A percentile compares a stretch with the other conserved stretches of the same genome.
These are phyloP conservation scores for Dioctria rufipes DNA, from an alignment of 2,888 invertebrate genomes.

Conservation along the genomic window DNA sequence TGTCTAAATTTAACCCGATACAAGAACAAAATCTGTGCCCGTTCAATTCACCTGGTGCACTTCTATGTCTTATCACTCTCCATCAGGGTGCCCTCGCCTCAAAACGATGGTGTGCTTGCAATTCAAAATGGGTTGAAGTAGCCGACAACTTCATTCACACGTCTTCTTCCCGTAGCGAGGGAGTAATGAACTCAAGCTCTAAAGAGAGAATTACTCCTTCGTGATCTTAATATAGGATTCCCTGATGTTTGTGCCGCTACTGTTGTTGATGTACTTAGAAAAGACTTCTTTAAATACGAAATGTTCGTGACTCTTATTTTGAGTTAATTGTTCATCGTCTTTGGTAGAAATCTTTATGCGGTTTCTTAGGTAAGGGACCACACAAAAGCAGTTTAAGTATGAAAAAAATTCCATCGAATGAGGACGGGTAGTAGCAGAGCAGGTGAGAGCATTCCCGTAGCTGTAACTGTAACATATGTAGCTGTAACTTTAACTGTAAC, in stretches of 20 bases:
- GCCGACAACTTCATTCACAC: background rate
- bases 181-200: constrained; percentile 1
- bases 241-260: background rate
- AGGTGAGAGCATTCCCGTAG: background rate
- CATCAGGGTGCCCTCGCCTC: constrained; percentile 18
- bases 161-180: background rate
- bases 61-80: constrained; percentile 24
- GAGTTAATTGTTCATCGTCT: constrained; percentile 1
- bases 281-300: background rate
- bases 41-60: background rate
- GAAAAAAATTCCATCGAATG: background rate
- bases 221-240: background rate
- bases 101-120: constrained; percentile 33
- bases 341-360: background rate
- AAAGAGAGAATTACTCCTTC: background rate
- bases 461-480: too few species aligned
- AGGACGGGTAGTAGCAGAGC: background rate
- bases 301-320: background rate
- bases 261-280: background rate
- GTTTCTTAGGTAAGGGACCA: background rate
- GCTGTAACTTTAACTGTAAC: too few species aligned
- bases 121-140: constrained; percentile 33
- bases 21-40: constrained; percentile 1
- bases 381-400: background rate
- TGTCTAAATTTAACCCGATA: too few species aligned